Evolutionary conservation across 2,888 invertebrate species (phyloP).

Genomic region (Plagiodera versicolora): DNA sequence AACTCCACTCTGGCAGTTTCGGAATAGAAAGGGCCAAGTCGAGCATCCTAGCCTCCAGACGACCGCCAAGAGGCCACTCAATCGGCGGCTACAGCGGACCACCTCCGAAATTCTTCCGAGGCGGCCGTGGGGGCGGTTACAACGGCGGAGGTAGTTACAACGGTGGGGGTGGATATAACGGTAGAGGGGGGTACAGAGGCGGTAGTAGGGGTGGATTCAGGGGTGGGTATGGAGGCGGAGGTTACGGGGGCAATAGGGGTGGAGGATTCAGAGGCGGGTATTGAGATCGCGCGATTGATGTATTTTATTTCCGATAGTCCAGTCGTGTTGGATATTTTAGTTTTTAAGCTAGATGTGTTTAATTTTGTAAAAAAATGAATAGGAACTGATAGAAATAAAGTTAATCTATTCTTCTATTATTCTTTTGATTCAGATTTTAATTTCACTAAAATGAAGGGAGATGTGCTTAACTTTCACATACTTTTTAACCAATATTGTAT

Average conservation of each 20-base stretch:
- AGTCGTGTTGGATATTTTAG: too few relatives aligned
- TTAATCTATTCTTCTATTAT: too few relatives aligned
- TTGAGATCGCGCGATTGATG: conserved; percentile 8
- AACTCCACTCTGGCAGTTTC: conserved; percentile 75
- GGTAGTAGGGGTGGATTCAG: conserved; percentile 24
- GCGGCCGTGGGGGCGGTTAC: conserved; percentile 31
- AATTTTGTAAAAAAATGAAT: too few relatives aligned
- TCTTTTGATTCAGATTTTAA: too few relatives aligned
- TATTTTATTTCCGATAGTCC: not conserved
- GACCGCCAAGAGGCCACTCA: conserved; percentile 57
- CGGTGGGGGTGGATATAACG: conserved; percentile 12
- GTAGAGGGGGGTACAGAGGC: conserved; percentile 28
- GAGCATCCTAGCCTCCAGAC: conserved; percentile 58
- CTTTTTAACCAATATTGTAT: too few relatives aligned
- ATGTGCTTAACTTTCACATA: too few relatives aligned
- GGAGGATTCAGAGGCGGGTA: conserved; percentile 26
- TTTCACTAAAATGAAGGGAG: too few relatives aligned
- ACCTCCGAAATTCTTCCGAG: conserved; percentile 54
- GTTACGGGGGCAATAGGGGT: conserved; percentile 29
- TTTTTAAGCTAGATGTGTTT: too few relatives aligned
- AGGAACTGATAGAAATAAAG: too few relatives aligned
- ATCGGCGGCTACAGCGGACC: conserved; percentile 49
- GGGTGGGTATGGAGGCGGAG: conserved; percentile 33
- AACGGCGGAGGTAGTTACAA: conserved; percentile 21
- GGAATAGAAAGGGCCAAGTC: conserved; percentile 63